These are phyloP conservation scores for Platygyra sinensis DNA, from an alignment of 64 coral and sea anemone genomes.

Conservation along the genomic window DNA sequence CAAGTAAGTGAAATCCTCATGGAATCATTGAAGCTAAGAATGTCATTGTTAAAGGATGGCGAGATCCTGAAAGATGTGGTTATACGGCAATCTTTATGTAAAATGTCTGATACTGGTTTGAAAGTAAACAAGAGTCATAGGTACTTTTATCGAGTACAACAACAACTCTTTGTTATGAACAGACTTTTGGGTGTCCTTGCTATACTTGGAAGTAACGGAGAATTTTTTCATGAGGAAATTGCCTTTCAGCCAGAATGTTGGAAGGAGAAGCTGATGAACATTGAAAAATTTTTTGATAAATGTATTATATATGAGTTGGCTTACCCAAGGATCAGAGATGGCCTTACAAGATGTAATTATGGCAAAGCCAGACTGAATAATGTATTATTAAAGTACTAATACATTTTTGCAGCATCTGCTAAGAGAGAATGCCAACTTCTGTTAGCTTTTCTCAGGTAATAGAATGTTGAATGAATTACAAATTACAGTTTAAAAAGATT, in stretches of 20 bases:
- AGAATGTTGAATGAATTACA: no score
- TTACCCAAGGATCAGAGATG: conserved; percentile 21
- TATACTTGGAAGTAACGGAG: conserved; percentile 51
- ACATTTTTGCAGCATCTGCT: no score
- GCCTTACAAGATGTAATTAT: not conserved
- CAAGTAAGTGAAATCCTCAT: no score
- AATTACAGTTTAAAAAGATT: no score
- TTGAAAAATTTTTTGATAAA: conserved; percentile 45
- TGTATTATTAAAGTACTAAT: no score
- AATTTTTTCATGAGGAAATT: conserved; percentile 48
- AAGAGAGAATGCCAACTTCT: no score
- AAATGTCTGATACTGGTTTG: conserved; percentile 44
- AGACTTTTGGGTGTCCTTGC: conserved; percentile 49
- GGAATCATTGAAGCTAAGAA: no score
- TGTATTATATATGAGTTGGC: conserved; percentile 51
- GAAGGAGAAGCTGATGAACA: conserved; percentile 39
- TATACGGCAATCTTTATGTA: conserved; percentile 42
- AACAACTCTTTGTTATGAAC: not conserved
- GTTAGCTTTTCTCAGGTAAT: no score
- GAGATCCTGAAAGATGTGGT: no score
- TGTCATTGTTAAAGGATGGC: no score
- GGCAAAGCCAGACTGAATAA: no score
- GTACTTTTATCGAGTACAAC: conserved; percentile 53
- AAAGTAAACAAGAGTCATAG: conserved; percentile 36
- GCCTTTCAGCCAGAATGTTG: conserved; percentile 43